Base-by-base conservation (phyloP, 2,113 vertebrate species). In the Megalops atlanticus region DNA sequence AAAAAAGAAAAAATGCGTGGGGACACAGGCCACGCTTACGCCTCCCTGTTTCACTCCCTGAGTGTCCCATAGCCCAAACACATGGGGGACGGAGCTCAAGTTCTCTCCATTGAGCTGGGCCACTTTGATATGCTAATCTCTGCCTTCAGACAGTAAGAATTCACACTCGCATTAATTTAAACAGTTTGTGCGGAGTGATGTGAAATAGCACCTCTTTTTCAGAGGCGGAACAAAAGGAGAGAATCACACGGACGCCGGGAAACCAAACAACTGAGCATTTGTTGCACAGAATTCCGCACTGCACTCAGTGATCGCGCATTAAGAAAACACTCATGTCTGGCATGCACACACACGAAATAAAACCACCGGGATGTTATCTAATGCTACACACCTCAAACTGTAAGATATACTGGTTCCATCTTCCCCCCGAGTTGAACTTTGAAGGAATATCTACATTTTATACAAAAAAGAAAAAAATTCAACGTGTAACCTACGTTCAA, bases 121-220 rank as follows among this genome's bases (percentile, higher is more conserved):
- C 93, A 94, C 97, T 98, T 97, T 98, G 96, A 98, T 96, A 97
- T 98, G 96, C 92, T 96, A 97, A 98, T 98, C 71, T 79, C 68
- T 89, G 88, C 94, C 93, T 95, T 94, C 94, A 95, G 96, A 96
- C 95, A 94, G 92, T 92, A 95, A 94, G 95, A 96, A 96, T 96
- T 96, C 95, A 92, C 94, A 95, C 94, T 95, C 88, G 91, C 93
- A 94, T 95, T 95, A 96, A 96, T 96, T 96, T 93, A 92, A 95
- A 94, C 92, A 95, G 94, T 94, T 95, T 94, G 91, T 88, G 90
- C 92, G 92, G 93, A 94, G 94, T 94, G 89, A 94, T 87, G 91
- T 93, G 93, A 95, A 96, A 96, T 93, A 84, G 93, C 94, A 94
- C 92, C 90, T 91, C 90, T 91, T 92, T 91, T 87, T 88, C 27